Base-by-base conservation (phyloP, 2,113 vertebrate species). In the Protobothrops flavoviridis region DNA sequence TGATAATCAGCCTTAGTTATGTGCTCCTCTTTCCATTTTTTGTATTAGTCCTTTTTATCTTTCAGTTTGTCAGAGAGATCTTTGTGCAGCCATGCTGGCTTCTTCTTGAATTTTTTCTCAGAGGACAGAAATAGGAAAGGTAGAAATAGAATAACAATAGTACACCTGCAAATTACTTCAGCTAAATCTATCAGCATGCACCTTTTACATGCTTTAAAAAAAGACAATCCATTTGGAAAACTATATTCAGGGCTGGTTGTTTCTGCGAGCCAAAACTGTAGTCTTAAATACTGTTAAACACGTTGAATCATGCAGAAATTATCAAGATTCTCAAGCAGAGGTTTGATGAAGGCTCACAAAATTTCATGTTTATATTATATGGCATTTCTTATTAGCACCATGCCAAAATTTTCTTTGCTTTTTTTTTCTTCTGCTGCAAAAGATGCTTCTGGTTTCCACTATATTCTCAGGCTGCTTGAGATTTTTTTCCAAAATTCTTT, bases 111-210 rank as follows among this genome's bases (percentile, higher is more conserved):
- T 50, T 85, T 90, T 1, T 1, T 3, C 88, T 85, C 91, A 59
- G 91, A 59, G 94, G 85, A 90, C 50, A 81, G 88, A 95, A 94
- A 93, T 0, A 0, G 43, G 39, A 92, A 29, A 59, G 85, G 90
- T 64, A 59, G 91, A 91, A 95, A 57, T 90, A 61, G 5, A 61
- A 50, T 13, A 90, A 48, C 90, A 64, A 92, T 43, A 90, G 50
- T 7, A 55, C 81, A 55, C 24, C 43, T 57, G 74, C 17, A 86
- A 86, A 91, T 59, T 69, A 4, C 15, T 29, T 24, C 55, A 53
- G 48, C 48, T 69, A 52, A 74, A 69, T 81, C 39, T 20, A 39
- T 81, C 69, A 81, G 17, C n/a, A 33, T 39, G 1, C 1, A 26
- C 88, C 23, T 61, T 45, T 13, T 3, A n/a, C 21, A 17, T 43